These are phyloP conservation scores for Zhuqinia jingwanae DNA, from an alignment of 2,888 invertebrate genomes.

Conservation along the genomic window DNA sequence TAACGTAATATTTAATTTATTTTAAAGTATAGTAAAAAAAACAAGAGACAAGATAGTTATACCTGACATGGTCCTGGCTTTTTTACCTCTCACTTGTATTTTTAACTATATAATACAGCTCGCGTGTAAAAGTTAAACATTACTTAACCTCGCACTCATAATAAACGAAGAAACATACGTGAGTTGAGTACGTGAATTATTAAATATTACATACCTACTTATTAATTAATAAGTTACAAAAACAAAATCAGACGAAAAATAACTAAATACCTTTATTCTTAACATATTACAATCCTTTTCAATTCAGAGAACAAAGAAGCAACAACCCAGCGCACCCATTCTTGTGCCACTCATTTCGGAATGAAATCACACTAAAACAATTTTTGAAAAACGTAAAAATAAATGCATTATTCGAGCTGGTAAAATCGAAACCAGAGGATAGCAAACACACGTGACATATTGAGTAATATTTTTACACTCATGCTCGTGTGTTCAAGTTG, in stretches of 20 bases:
- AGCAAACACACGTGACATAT: too few species aligned
- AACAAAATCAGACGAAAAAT: neutral
- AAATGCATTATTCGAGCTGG: too few species aligned
- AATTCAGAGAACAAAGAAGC: too few species aligned
- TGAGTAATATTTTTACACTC: too few species aligned
- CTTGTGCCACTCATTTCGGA: neutral
- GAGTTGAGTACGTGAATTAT: neutral
- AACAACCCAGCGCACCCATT: too few species aligned
- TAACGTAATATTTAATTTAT: too few species aligned
- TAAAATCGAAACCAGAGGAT: too few species aligned
- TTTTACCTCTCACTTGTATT: neutral
- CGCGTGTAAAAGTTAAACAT: neutral
- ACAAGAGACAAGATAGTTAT: neutral
- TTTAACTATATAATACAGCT: neutral
- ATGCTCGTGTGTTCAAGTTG: too few species aligned
- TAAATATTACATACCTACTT: too few species aligned
- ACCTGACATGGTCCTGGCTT: neutral
- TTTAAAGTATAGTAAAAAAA: neutral
- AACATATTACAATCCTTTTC: too few species aligned
- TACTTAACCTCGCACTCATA: too few species aligned
- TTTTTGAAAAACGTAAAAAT: conserved; percentile 7
- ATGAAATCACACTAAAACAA: neutral
- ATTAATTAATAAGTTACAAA: neutral
- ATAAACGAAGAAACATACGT: neutral
- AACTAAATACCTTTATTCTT: too few species aligned